Evolutionary conservation across 2,888 invertebrate genomes (phyloP).

Genomic region (Polydrusus cervinus): DNA sequence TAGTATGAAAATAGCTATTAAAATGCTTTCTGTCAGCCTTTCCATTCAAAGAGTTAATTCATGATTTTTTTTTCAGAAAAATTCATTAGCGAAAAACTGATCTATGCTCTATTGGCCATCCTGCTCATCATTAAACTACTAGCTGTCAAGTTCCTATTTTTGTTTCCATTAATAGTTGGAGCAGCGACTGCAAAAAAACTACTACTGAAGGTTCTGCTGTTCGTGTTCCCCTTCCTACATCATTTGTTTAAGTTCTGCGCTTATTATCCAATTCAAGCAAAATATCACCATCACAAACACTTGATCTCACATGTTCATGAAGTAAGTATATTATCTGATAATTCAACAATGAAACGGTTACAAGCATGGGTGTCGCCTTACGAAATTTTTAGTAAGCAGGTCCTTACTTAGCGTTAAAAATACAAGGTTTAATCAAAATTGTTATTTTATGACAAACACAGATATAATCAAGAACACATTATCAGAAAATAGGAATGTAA

Average conservation of each 20-base stretch:
- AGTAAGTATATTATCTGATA: conserved; percentile 35
- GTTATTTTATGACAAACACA: too few relatives aligned
- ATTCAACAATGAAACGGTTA: too few relatives aligned
- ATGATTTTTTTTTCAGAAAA: conserved; percentile 75
- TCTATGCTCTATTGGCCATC: conserved; percentile 82
- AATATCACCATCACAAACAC: conserved; percentile 79
- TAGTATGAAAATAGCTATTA: too few relatives aligned
- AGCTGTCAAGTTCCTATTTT: conserved; percentile 85
- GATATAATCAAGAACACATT: too few relatives aligned
- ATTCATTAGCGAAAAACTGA: conserved; percentile 82
- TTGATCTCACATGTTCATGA: conserved; percentile 61
- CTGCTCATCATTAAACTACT: conserved; percentile 86
- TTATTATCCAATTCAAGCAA: conserved; percentile 84
- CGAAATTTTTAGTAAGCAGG: too few relatives aligned
- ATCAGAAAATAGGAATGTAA: too few relatives aligned
- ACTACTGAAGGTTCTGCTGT: conserved; percentile 85
- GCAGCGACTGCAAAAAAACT: conserved; percentile 89
- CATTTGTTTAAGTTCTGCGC: conserved; percentile 90
- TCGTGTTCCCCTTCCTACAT: conserved; percentile 87
- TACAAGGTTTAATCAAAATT: too few relatives aligned
- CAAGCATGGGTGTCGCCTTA: too few relatives aligned
- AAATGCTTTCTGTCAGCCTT: too few relatives aligned
- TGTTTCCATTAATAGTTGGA: conserved; percentile 85
- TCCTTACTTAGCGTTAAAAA: too few relatives aligned
- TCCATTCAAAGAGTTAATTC: too few relatives aligned